Base-by-base conservation (phyloP, 2,797 vertebrate species). In the Tolypeutes matacus region DNA sequence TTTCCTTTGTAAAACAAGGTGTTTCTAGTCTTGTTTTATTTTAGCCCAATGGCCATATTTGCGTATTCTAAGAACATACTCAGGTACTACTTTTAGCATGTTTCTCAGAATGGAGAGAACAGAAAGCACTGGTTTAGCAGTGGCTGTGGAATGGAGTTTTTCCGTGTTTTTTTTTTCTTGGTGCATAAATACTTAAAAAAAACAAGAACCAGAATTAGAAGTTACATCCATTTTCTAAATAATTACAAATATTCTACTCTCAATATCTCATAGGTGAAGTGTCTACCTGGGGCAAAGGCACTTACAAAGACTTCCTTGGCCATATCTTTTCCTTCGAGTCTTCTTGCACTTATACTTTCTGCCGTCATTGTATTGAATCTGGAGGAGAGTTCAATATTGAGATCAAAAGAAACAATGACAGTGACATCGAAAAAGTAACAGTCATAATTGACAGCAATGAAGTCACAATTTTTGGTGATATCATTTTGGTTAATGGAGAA, bases 201-300 rank as follows among this genome's bases (percentile, higher is more conserved):
- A 39, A n/a, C n/a, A n/a, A n/a, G 67, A 60, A 72, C 31, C 7
- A 90, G 73, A 84, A 25, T 14, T 84, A 23, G 29, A 89, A 65
- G 15, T 0, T n/a, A 7, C 7, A 4, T 42, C 21, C 29, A 20
- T 85, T 34, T 60, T 90, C 25, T 88, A 25, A 80, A 51, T 64
- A 27, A 49, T 36, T 51, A 12, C 34, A 23, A 65, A 49, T 83
- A 77, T 69, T 89, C 34, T 75, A 15, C 67, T 91, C 12, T 85
- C 62, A 76, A 82, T 87, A 2, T 89, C 69, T 90, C 83, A 39
- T 95, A 99, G 99, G 98, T 78, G 98, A 97, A 75, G 98, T 98
- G 88, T 97, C 91, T 85, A 99, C 98, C 0, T 99, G 98, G 69
- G 98, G 98, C 89, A 98, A 98, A 3, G 99, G 99, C 2, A 87